phyloP scores from a whole-genome alignment of 2,888 invertebrate genomes.

The Ennomos fuscantarius region DNA sequence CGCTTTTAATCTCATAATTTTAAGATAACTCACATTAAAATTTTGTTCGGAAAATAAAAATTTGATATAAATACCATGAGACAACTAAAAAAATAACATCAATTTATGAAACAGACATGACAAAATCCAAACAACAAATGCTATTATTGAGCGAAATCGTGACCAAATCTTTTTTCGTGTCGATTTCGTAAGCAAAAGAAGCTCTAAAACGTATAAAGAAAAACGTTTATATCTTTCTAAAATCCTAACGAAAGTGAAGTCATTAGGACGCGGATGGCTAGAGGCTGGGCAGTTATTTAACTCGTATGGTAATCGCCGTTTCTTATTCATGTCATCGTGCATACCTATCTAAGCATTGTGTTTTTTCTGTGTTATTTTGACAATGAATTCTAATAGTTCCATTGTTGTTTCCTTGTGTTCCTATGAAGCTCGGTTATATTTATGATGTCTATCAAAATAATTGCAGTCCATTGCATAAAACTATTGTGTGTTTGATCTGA shows the following conservation, averaged over 20 bases:
- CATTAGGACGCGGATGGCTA: constrained; percentile 1
- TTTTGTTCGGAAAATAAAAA: too few species aligned
- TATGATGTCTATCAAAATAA: constrained; percentile 51
- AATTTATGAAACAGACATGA: too few species aligned
- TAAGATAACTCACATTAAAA: too few species aligned
- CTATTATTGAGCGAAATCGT: too few species aligned
- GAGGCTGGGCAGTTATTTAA: constrained; percentile 6
- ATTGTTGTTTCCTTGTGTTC: constrained; percentile 48
- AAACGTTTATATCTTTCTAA: not conserved
- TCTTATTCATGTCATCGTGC: constrained; percentile 8
- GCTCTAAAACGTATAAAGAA: too few species aligned
- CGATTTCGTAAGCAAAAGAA: too few species aligned
- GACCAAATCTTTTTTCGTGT: too few species aligned
- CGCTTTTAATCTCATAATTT: too few species aligned
- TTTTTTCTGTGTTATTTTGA: constrained; percentile 44
- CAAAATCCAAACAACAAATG: too few species aligned
- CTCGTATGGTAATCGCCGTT: constrained; percentile 7
- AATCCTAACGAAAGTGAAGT: constrained; percentile 4
- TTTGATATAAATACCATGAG: too few species aligned
- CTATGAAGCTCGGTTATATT: constrained; percentile 31
- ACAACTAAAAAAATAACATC: too few species aligned
- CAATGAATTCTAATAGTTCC: constrained; percentile 43
- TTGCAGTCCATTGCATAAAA: constrained; percentile 57
- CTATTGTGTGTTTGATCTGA: constrained; percentile 59
- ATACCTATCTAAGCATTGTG: constrained; percentile 9